Evolutionary conservation across 2,797 vertebrate genomes (phyloP).

Genomic region (Sternotherus odoratus): DNA sequence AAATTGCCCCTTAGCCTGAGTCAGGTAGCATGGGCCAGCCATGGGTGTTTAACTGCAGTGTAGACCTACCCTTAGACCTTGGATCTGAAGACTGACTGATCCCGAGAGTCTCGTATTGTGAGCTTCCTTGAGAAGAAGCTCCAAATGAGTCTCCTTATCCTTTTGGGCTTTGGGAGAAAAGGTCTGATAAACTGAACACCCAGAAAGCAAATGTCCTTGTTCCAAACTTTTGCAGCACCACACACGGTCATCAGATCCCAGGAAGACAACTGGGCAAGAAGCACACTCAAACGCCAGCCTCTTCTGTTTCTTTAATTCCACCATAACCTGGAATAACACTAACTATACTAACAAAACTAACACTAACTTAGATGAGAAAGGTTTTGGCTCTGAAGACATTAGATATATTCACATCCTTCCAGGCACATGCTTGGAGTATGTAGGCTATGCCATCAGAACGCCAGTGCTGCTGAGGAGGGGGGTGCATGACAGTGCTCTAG

Average conservation of each 20-base stretch:
- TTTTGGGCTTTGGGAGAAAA: neutral
- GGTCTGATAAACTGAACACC: neutral
- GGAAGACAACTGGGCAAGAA: neutral
- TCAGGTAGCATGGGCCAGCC: no score
- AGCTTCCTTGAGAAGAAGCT: neutral
- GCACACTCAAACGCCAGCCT: neutral
- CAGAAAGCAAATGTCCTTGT: neutral
- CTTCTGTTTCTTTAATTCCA: neutral
- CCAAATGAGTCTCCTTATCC: neutral
- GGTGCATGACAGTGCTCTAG: neutral
- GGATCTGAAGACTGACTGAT: neutral
- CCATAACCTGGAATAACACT: neutral
- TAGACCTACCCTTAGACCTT: neutral
- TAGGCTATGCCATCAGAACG: neutral
- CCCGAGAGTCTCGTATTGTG: neutral
- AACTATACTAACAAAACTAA: no score
- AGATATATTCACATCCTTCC: neutral
- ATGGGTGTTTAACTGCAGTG: neutral
- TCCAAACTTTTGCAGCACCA: neutral
- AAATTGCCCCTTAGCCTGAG: neutral
- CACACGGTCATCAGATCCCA: neutral
- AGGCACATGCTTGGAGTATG: neutral
- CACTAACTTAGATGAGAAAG: neutral
- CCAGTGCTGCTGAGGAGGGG: neutral
- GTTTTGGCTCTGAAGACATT: neutral